These are phyloP conservation scores for Macrostomum lignano DNA, from an alignment of 1,140 invertebrate genomes.

Conservation along the genomic window DNA sequence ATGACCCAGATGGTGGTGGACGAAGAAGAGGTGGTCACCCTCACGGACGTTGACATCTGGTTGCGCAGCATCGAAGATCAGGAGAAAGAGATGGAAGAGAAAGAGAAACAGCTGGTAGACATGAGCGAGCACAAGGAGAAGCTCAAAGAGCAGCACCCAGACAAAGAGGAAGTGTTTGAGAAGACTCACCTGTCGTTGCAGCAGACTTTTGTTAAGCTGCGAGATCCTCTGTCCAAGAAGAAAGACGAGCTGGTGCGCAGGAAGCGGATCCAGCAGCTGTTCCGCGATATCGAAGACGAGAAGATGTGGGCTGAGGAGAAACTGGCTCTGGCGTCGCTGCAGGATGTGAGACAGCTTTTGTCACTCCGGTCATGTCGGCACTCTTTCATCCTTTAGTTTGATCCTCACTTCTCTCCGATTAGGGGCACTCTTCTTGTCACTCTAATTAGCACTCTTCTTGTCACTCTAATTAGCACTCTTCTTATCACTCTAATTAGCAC, in stretches of 20 bases:
- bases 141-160: constrained; percentile 60
- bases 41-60: not conserved
- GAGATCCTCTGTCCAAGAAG: constrained; percentile 49
- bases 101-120: not conserved
- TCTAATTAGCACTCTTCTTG: too few relatives aligned
- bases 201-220: constrained; percentile 37
- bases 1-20: not conserved
- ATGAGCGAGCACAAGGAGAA: constrained; percentile 47
- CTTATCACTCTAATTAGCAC: too few relatives aligned
- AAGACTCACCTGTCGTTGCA: constrained; percentile 56
- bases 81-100: constrained; percentile 50
- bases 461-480: too few relatives aligned
- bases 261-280: constrained; percentile 85
- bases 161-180: constrained; percentile 69
- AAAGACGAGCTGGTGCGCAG: constrained; percentile 64
- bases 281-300: constrained; percentile 77
- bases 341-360: too few relatives aligned
- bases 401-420: constrained; percentile 56
- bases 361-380: too few relatives aligned
- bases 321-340: constrained; percentile 55
- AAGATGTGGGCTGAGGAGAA: constrained; percentile 81
- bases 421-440: too few relatives aligned
- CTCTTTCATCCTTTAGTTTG: too few relatives aligned
- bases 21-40: constrained; percentile 1
- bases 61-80: constrained; percentile 4